Conservation (phyloP, 2,113 vertebrate genomes). For the Eudyptes chrysolophus region DNA sequence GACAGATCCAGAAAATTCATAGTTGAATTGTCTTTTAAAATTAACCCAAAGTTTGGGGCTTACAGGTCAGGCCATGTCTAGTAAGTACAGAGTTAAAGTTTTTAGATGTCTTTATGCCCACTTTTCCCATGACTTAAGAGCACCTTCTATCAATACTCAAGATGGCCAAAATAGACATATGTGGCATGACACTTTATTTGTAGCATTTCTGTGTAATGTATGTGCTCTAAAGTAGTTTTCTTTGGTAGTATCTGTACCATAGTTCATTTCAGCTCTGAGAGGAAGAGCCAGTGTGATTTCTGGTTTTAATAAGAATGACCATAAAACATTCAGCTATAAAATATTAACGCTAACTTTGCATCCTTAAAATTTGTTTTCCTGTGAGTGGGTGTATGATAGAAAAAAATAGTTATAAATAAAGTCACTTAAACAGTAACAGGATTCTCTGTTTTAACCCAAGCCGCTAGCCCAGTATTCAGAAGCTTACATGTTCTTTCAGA, state of each 20-base stretch:
- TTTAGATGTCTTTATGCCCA: neutral
- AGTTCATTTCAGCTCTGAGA: neutral
- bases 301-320: neutral
- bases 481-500: neutral
- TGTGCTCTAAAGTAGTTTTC: neutral
- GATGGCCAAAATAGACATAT: neutral
- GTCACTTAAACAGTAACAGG: neutral
- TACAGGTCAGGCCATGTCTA: neutral
- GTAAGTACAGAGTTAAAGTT: neutral
- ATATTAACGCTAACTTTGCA: neutral
- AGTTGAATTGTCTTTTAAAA: neutral
- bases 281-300: neutral
- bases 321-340: constrained; percentile 25
- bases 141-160: neutral
- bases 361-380: neutral
- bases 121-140: neutral
- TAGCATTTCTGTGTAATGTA: neutral
- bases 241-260: neutral
- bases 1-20: neutral
- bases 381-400: neutral
- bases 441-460: neutral
- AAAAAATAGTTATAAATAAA: neutral
- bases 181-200: neutral
- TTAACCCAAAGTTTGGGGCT: neutral
- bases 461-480: neutral